Evolutionary conservation across 2,113 vertebrate species (phyloP), one percentile per base, ranked within the genome.

Genomic region (Cairina moschata): DNA sequence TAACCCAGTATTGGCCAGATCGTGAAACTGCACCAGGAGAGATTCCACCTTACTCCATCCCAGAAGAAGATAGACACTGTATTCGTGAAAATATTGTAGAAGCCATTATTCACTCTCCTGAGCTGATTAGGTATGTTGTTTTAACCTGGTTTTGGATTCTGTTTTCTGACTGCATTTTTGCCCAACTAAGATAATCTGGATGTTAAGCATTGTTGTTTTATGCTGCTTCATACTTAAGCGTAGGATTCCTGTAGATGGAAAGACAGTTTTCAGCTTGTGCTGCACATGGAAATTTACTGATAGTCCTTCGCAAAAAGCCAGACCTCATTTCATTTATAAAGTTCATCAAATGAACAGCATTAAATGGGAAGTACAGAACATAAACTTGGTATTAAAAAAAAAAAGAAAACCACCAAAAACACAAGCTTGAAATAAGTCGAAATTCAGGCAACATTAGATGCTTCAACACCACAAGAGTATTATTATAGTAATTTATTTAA

Each of bases 41-140:
- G 96, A 97, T 98, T 11, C 98, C 98, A 42, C 97, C 98, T 92
- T 99, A 99, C 82, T 99, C 99, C 95, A 99, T 99, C 98, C 99
- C 99, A 2, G 99, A 99, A 52, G 99, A 99, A 97, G 99, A 99
- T 74, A 98, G 99, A 72, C 99, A 98, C 91, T 99, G 99, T 96
- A 99, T 99, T 95, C 98, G 99, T 95, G 99, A 99, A 97, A 99
- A 99, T 97, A 99, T 99, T 82, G 99, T 99, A 98, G 99, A 99
- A 98, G 99, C 99, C 91, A 99, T 99, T 97, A 99, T 99, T 96
- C 99, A 99, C 60, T 99, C 99, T 90, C 99, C 99, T 46, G 99
- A 99, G 97, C 98, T 99, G 91, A 99, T 99, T 96, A 99, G 99
- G 99, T 99, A 98, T 96, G 80, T 63, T 55, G 5, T 69, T 95